A percentile compares a stretch with the other conserved stretches of the same genome.
These are phyloP conservation scores for Lathamus discolor DNA, from an alignment of 2,113 vertebrate species.

Conservation along the genomic window DNA sequence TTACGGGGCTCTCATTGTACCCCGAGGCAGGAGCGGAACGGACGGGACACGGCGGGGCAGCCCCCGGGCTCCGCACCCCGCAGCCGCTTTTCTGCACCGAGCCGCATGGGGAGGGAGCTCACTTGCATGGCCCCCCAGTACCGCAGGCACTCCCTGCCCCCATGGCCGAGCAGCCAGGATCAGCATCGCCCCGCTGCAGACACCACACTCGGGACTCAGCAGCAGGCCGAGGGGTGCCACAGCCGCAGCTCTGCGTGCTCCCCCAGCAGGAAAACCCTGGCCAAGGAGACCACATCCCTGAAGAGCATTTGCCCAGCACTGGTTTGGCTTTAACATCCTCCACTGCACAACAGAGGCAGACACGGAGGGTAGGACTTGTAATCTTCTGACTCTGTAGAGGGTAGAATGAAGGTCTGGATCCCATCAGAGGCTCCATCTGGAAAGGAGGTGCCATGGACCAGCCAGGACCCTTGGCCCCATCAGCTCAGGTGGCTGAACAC, in stretches of 20 bases:
- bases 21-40: not conserved
- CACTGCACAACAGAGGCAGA: not conserved
- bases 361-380: fast-evolving
- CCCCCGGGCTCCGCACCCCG: not conserved
- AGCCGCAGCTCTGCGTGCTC: fast-evolving
- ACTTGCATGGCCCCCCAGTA: not conserved
- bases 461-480: fast-evolving
- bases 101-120: not conserved
- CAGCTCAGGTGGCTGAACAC: fast-evolving
- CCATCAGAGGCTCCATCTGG: too few species aligned
- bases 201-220: too few species aligned
- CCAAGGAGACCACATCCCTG: fast-evolving
- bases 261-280: not conserved
- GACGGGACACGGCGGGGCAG: not conserved
- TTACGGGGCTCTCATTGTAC: not conserved
- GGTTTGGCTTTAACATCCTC: not conserved
- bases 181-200: fast-evolving
- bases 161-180: fast-evolving
- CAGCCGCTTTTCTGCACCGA: too few species aligned
- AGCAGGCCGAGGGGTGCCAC: too few species aligned
- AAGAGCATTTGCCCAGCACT: fast-evolving
- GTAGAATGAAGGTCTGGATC: not conserved
- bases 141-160: not conserved
- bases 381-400: fast-evolving
- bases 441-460: fast-evolving